phyloP scores from a whole-genome alignment of 2,888 invertebrate species.

The Tinea pellionella region DNA sequence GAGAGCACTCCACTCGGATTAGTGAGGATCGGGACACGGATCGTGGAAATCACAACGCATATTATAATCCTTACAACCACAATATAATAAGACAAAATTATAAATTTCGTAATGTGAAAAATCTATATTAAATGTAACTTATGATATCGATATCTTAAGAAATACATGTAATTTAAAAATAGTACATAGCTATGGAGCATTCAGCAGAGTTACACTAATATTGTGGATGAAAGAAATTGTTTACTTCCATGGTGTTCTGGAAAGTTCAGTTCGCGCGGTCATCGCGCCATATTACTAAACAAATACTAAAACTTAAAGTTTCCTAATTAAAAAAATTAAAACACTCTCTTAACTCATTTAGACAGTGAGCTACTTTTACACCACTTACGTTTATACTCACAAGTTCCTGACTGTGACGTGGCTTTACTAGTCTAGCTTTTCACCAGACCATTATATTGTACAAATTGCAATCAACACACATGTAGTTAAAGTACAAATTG shows the following conservation, averaged over 20 bases:
- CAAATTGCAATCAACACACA: conserved; percentile 64
- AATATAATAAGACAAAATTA: conserved; percentile 75
- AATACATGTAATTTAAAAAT: conserved; percentile 67
- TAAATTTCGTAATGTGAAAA: conserved; percentile 72
- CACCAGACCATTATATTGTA: conserved; percentile 65
- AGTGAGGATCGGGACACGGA: neutral
- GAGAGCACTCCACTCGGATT: neutral
- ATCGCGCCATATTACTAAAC: conserved; percentile 41
- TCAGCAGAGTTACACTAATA: conserved; percentile 46
- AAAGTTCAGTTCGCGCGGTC: conserved; percentile 55
- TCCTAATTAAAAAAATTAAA: conserved; percentile 50
- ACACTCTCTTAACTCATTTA: conserved; percentile 60
- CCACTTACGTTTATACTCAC: conserved; percentile 30
- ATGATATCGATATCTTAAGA: conserved; percentile 51
- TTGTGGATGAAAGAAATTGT: conserved; percentile 71
- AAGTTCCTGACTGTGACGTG: neutral
- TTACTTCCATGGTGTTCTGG: conserved; percentile 31
- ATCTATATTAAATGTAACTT: conserved; percentile 67
- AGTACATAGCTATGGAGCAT: conserved; percentile 62
- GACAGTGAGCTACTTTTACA: conserved; percentile 62
- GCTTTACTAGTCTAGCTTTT: neutral
- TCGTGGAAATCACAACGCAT: conserved; percentile 65
- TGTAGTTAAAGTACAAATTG: conserved; percentile 64
- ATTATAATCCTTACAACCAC: conserved; percentile 78
- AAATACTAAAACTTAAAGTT: conserved; percentile 51